A percentile compares a stretch with the other conserved stretches of the same genome.
phyloP scores from a whole-genome alignment of 2,888 invertebrate genomes.

The Priocnemis perturbator region DNA sequence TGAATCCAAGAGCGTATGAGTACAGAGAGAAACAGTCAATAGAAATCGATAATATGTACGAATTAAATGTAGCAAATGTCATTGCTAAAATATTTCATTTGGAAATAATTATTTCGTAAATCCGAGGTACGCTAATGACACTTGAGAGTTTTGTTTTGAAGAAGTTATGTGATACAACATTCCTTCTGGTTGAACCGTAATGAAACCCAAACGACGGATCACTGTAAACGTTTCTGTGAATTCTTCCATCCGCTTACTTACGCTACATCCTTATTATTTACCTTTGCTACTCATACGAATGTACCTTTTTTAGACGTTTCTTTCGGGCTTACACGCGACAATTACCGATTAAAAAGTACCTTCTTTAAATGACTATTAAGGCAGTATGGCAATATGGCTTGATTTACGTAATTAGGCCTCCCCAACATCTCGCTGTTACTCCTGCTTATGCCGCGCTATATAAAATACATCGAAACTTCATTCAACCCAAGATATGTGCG shows the following conservation, averaged over 20 bases:
- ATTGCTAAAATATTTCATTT: no score
- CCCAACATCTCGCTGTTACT: constrained; percentile 16
- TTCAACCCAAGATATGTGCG: constrained; percentile 53
- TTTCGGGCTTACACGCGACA: constrained; percentile 43
- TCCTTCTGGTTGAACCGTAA: no score
- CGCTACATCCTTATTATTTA: constrained; percentile 44
- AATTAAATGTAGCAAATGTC: no score
- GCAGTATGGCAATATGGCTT: constrained; percentile 73
- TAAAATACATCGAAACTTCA: constrained; percentile 24
- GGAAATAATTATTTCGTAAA: no score
- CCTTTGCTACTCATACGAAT: constrained; percentile 26
- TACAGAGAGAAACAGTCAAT: no score
- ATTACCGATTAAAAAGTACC: constrained; percentile 54
- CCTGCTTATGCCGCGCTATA: constrained; percentile 8
- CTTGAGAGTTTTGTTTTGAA: no score
- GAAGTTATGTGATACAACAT: no score
- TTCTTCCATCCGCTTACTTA: constrained; percentile 22
- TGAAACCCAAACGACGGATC: no score
- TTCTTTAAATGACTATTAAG: constrained; percentile 70
- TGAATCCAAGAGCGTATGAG: background rate
- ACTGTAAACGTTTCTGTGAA: no score
- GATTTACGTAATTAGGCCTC: constrained; percentile 58
- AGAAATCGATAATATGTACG: no score
- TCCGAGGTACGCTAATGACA: no score
- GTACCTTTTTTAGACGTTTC: constrained; percentile 37